Conservation (phyloP, 2,797 vertebrate genomes). For the Oophaga sylvatica region DNA sequence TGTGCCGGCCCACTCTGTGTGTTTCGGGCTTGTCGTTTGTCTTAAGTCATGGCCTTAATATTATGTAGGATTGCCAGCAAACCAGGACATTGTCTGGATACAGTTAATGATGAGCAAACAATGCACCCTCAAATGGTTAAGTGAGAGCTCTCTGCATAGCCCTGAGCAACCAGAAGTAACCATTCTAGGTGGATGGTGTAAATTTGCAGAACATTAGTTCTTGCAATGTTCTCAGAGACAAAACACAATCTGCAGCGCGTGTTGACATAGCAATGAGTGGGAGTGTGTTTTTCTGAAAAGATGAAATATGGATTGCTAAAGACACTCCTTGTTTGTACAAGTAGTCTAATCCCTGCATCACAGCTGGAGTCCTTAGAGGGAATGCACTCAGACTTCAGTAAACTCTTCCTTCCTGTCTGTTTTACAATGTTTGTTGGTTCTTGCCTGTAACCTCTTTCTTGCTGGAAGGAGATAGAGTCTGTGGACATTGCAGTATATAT, state of each 20-base stretch:
- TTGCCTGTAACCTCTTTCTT: slow-evolving; percentile 45
- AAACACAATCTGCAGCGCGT: slow-evolving; percentile 42
- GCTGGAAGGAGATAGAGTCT: not conserved
- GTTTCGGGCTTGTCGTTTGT: not conserved
- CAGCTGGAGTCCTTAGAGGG: slow-evolving; percentile 57
- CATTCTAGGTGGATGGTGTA: not conserved
- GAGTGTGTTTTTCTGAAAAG: slow-evolving; percentile 49
- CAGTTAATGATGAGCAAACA: not conserved
- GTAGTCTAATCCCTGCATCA: slow-evolving; percentile 47
- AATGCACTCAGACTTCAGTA: slow-evolving; percentile 53
- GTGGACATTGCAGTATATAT: not conserved
- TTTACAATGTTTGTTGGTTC: slow-evolving; percentile 51
- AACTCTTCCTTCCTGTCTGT: slow-evolving; percentile 61
- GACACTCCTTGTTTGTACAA: slow-evolving; percentile 62
- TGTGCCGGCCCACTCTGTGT: no score
- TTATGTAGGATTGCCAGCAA: not conserved
- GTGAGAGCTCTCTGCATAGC: not conserved
- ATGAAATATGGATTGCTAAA: slow-evolving; percentile 55
- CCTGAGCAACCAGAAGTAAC: not conserved
- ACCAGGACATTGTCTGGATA: not conserved
- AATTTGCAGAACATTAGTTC: slow-evolving; percentile 9
- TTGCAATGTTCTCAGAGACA: slow-evolving; percentile 41
- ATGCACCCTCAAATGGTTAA: not conserved
- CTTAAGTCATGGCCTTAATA: not conserved
- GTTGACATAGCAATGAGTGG: slow-evolving; percentile 58